Base-by-base conservation (phyloP, 2,888 invertebrate species). In the Bombylius major region DNA sequence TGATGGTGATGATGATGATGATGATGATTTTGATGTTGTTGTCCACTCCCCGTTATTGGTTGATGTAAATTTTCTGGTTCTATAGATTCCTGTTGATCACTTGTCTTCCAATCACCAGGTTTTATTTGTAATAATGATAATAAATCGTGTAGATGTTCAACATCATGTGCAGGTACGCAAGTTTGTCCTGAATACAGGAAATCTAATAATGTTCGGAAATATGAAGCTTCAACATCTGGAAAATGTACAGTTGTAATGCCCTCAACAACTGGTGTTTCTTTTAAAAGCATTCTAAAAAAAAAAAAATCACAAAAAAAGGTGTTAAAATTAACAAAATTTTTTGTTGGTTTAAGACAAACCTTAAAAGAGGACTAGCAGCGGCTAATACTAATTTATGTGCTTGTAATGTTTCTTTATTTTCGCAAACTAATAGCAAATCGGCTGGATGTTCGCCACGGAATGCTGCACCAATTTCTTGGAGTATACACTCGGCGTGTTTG, bases 401-500 rank as follows among this genome's bases (percentile, higher is more conserved):
- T 65, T 84, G 83, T 58, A 90, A 79, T 63, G 85, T 83, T 65
- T 85, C 86, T 65, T 87, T 87, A 76, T 88, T 88, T 74, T 89
- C 88, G 75, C 90, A 90, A 63, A 89, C 83, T 70, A 91, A 83
- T 69, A 86, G 84, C 76, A 91, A 82, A 78, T 91, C 90, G 59
- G 89, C 87, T 76, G 86, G 89, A 75, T 87, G 84, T 73, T 89
- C 88, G 64, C 88, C 89, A 67, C 85, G 81, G 79, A 88, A 89
- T 80, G 90, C 90, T 70, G 88, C 87, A 71, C 87, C 86, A 73
- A 90, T 87, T 79, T 90, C 90, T 76, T 87, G 89, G 76, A 88
- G 85, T 80, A 91, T 86, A 78, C 89, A 89, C 78, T 89, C 89
- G 80, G 88, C 89, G 81, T 90, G 90, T 81, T 90, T 90, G 80